phyloP scores from a whole-genome alignment of 2,797 vertebrate genomes.

The Mycteria americana region DNA sequence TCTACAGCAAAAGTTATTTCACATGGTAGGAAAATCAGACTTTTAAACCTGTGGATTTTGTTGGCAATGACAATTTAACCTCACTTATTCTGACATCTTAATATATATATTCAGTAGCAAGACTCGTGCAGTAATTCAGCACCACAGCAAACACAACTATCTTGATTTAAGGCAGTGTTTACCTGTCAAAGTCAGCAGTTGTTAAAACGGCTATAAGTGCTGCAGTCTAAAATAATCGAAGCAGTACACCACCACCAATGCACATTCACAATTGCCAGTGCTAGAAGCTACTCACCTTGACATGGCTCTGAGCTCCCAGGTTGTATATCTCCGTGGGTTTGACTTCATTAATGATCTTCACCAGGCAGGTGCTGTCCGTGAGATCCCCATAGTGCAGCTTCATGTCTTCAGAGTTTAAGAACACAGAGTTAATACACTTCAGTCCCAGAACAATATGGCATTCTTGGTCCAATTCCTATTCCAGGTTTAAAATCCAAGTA shows the following conservation, averaged over 20 bases:
- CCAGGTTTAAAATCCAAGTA: background rate
- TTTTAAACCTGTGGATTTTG: background rate
- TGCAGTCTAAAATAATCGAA: background rate
- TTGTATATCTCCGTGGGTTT: slow-evolving; percentile 97
- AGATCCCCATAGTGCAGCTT: slow-evolving; percentile 97
- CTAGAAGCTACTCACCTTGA: slow-evolving; percentile 83
- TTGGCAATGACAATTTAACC: background rate
- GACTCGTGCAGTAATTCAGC: background rate
- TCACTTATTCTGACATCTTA: background rate
- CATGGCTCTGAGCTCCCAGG: slow-evolving; percentile 97
- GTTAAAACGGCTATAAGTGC: background rate
- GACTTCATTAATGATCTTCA: slow-evolving; percentile 97
- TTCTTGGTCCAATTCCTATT: background rate
- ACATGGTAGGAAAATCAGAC: background rate
- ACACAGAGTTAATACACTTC: slow-evolving; percentile 16
- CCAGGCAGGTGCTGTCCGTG: slow-evolving; percentile 97
- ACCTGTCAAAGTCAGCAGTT: background rate
- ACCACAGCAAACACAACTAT: background rate
- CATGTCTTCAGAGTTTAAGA: slow-evolving; percentile 85
- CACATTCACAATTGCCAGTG: background rate
- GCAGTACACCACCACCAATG: background rate
- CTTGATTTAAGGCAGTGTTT: background rate
- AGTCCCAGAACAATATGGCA: background rate
- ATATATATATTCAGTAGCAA: background rate
- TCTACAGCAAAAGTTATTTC: background rate